Conservation (phyloP, 2,797 vertebrate genomes). For the Acrossocheilus fasciatus region DNA sequence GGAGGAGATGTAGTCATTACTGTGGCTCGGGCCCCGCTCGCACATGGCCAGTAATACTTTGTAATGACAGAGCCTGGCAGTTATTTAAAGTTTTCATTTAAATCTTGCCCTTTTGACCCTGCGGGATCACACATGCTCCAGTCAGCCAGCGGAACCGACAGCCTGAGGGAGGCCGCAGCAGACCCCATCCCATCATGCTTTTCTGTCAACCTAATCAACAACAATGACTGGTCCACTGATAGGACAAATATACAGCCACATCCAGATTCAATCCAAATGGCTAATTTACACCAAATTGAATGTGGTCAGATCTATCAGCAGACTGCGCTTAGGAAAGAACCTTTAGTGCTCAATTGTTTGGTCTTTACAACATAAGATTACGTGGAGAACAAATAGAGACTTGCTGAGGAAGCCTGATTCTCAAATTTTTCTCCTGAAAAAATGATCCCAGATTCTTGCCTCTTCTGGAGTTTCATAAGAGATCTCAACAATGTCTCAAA, state of each 20-base stretch:
- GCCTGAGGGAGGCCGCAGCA: slow-evolving; percentile 12
- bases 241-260: background rate
- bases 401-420: no score
- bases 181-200: slow-evolving; percentile 24
- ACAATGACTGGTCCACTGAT: slow-evolving; percentile 15
- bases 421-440: background rate
- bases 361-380: background rate
- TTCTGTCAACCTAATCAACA: slow-evolving; percentile 24
- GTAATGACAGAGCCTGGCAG: slow-evolving; percentile 79
- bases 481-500: background rate
- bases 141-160: slow-evolving; percentile 24
- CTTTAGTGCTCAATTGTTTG: background rate
- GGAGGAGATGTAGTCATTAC: slow-evolving; percentile 62
- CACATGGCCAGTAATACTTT: slow-evolving; percentile 71
- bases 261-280: background rate
- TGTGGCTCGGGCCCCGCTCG: slow-evolving; percentile 48
- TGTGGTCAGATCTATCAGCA: background rate
- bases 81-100: slow-evolving; percentile 74
- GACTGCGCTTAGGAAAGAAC: background rate
- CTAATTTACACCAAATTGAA: slow-evolving; percentile 11
- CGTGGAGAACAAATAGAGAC: background rate
- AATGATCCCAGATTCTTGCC: background rate
- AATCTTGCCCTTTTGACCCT: slow-evolving; percentile 75
- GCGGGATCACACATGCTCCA: slow-evolving; percentile 44
- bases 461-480: background rate